Conservation (phyloP, 2,113 vertebrate species). For the Odocoileus virginianus region DNA sequence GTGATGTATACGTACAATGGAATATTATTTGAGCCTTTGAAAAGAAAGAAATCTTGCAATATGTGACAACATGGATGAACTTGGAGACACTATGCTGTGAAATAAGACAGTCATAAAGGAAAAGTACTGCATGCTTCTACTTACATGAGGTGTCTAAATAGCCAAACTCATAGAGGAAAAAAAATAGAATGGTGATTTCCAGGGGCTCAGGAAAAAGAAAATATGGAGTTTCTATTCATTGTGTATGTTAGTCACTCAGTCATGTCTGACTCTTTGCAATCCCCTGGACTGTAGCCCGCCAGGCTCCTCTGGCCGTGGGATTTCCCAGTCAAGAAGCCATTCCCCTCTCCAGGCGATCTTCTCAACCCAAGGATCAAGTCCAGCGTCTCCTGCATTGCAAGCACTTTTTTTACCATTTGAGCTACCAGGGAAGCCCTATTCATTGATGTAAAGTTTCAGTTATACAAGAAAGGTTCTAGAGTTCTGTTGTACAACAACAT, state of each 20-base stretch:
- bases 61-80: background rate
- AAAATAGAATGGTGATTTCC: background rate
- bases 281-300: background rate
- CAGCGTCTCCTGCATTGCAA: background rate
- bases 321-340: background rate
- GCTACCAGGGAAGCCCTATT: background rate
- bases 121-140: background rate
- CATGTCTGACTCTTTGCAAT: background rate
- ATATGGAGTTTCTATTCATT: background rate
- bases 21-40: background rate
- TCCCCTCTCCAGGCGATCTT: background rate
- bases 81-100: background rate
- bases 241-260: background rate
- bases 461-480: background rate
- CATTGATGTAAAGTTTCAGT: background rate
- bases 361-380: background rate
- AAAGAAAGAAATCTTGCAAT: background rate
- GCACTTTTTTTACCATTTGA: background rate
- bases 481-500: background rate
- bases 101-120: background rate
- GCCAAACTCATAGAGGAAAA: background rate
- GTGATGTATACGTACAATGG: background rate
- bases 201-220: background rate
- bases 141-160: background rate
- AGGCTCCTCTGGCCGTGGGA: background rate